Evolutionary conservation across 2,113 vertebrate species (phyloP), one percentile per base, ranked within the genome.

Genomic region (Tauraco erythrolophus): DNA sequence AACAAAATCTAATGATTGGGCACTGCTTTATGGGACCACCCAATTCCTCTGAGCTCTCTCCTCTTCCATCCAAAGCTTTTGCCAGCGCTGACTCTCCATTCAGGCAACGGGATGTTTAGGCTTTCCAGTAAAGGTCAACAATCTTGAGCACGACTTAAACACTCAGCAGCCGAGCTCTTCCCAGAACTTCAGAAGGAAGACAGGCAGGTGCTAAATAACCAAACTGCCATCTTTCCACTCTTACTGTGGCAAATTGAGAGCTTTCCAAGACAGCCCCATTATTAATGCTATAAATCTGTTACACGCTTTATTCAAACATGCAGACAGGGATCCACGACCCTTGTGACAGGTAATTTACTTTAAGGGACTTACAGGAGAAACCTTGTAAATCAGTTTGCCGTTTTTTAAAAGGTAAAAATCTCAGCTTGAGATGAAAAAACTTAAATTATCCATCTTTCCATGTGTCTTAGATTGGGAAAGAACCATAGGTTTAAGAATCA

Each of bases 291-390:
- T 94, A 95, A 97, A 96, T 97, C 95, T 95, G 68, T 33, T 89
- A 74, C 64, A 68, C 54, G 0, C 95, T 94, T 92, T 94, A 97
- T 92, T 94, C 96, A 95, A 97, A 97, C 94, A 95, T 66, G 66
- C 84, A 94, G 86, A 92, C 96, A 94, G 69, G 91, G 92, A 92
- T 79, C 93, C 93, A 72, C 58, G 30, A 91, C 76, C 90, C 76
- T 64, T 66, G 53, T 94, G 97, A 97, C 92, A 97, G 86, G 83
- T 91, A 91, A 92, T 97, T 97, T 94, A 94, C 95, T 96, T 89
- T 72, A 95, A 94, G 65, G 75, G 88, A 94, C 95, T 96, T 72
- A 60, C 45, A 92, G 61, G 17, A 97, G 66, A 95, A 96, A 95
- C 84, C 78, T 62, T 92, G 69, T 97, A 97, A 97, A 96, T 98